A percentile compares a stretch with the other conserved stretches of the same genome.
Conservation (phyloP, 2,888 invertebrate species). For the Acrobasis consociella region DNA sequence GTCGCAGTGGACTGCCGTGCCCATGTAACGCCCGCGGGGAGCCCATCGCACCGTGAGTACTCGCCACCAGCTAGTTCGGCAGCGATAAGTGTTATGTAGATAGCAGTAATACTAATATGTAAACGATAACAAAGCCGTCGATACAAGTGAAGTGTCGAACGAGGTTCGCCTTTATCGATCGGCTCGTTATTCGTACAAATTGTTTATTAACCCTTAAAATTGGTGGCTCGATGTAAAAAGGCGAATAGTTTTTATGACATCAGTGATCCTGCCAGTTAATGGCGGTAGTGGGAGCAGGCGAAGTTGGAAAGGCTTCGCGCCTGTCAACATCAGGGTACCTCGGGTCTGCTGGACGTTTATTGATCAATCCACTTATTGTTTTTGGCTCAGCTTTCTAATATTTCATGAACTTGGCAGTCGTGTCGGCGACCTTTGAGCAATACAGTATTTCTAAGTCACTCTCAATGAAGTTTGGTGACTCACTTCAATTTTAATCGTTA, state of each 20-base stretch:
- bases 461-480: too few relatives aligned
- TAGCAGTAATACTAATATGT: constrained; percentile 1
- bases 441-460: neutral
- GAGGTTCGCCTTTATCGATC: constrained; percentile 64
- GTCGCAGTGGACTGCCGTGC: constrained; percentile 55
- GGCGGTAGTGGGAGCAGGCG: constrained; percentile 26
- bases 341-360: constrained; percentile 43
- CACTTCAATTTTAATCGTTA: too few relatives aligned
- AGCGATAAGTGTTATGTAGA: constrained; percentile 5
- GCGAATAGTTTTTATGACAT: constrained; percentile 22
- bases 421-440: constrained; percentile 33
- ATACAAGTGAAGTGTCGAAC: constrained; percentile 33
- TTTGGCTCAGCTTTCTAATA: constrained; percentile 36
- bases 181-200: constrained; percentile 54
- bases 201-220: constrained; percentile 50
- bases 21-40: constrained; percentile 65
- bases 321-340: constrained; percentile 44
- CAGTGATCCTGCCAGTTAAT: constrained; percentile 28
- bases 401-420: constrained; percentile 41
- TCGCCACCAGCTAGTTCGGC: constrained; percentile 16
- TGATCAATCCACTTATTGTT: constrained; percentile 60
- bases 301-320: constrained; percentile 42
- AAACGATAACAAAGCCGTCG: constrained; percentile 33
- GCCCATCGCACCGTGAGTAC: constrained; percentile 62
- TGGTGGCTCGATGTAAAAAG: constrained; percentile 23